Conservation (phyloP, 2,113 vertebrate genomes). For the Symphodus melops region DNA sequence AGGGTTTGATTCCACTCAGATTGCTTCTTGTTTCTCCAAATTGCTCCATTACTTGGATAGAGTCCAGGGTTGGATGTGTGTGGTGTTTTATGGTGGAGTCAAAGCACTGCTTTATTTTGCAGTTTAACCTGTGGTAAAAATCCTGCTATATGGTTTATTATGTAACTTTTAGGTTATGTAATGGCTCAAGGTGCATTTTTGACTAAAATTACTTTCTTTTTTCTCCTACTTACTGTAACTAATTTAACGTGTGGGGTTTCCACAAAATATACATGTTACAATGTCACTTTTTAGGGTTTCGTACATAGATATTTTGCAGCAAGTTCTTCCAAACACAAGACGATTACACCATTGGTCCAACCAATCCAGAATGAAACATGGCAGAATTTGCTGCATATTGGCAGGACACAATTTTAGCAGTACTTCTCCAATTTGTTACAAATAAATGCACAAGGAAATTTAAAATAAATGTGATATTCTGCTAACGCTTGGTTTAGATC, state of each 20-base stretch:
- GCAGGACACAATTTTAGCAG: background rate
- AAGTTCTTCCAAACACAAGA: background rate
- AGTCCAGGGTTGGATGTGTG: conserved; percentile 33
- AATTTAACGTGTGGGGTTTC: background rate
- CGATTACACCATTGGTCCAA: background rate
- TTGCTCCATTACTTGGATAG: conserved; percentile 50
- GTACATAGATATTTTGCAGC: background rate
- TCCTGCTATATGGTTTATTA: conserved; percentile 24
- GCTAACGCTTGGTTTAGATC: no score
- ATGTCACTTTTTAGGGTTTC: background rate
- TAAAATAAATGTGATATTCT: no score
- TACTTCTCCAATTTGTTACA: no score
- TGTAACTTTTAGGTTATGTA: conserved; percentile 37
- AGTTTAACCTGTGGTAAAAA: conserved; percentile 19
- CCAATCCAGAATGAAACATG: background rate
- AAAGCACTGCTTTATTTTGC: conserved; percentile 20
- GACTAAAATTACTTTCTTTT: background rate
- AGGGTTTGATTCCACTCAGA: conserved; percentile 52
- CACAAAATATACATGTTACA: background rate
- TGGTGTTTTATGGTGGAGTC: conserved; percentile 17
- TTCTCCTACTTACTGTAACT: conserved; percentile 1
- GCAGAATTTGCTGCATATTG: background rate
- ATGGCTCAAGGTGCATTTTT: conserved; percentile 7
- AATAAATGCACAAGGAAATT: no score
- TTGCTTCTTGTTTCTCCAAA: conserved; percentile 56